A percentile compares a stretch with the other conserved stretches of the same genome.
Conservation (phyloP, 2,888 invertebrate species). For the Diadromus collaris region DNA sequence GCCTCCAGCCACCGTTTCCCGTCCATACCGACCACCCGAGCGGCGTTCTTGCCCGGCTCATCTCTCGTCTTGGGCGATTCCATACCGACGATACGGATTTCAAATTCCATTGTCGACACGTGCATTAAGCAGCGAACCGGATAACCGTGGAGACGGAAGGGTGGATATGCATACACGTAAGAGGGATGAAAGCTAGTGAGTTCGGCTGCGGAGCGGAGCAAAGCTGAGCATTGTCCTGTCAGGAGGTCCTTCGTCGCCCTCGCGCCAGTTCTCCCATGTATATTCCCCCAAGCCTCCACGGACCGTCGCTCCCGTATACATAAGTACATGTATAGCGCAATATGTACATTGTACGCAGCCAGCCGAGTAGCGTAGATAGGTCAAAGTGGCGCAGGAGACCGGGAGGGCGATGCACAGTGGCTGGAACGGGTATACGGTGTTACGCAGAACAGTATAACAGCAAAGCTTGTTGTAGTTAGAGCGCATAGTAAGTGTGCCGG, state of each 20-base stretch:
- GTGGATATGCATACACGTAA: conserved; percentile 16
- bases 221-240: conserved; percentile 45
- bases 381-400: conserved; percentile 24
- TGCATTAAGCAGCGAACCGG: conserved; percentile 59
- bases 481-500: conserved; percentile 17
- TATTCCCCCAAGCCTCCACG: conserved; percentile 27
- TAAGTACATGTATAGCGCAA: conserved; percentile 38
- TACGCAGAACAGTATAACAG: conserved; percentile 15
- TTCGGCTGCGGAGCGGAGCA: conserved; percentile 11
- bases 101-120: conserved; percentile 64
- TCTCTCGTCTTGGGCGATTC: conserved; percentile 56
- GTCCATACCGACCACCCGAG: not conserved
- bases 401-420: conserved; percentile 46
- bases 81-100: conserved; percentile 58
- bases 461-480: conserved; percentile 10
- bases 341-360: conserved; percentile 54
- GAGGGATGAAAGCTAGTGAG: conserved; percentile 43
- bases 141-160: conserved; percentile 40
- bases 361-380: conserved; percentile 50
- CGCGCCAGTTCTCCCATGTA: conserved; percentile 49
- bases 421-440: conserved; percentile 1
- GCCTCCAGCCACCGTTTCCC: conserved; percentile 4
- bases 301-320: conserved; percentile 16
- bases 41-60: conserved; percentile 27
- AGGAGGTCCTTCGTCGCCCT: conserved; percentile 37